Evolutionary conservation across 2,797 vertebrate species (phyloP), one percentile per base, ranked within the genome.

Genomic region (Limnodromus scolopaceus): DNA sequence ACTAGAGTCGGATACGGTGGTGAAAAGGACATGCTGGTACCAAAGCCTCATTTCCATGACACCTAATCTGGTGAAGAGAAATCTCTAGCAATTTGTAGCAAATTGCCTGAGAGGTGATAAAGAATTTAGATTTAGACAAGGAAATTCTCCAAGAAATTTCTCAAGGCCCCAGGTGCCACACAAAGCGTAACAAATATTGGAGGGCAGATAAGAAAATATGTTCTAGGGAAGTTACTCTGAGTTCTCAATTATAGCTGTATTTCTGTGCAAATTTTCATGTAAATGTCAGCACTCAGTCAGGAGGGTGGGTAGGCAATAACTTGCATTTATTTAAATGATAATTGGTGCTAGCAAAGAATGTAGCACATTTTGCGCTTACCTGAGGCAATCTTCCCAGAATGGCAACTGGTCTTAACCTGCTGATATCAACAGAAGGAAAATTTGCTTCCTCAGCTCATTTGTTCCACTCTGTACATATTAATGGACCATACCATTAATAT

Each of bases 1-100:
- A 2, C 16, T 23, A 12, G 23, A 53, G 65, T 78, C 49, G 43
- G 65, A 39, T 57, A 51, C 0, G 0, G n/a, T 4, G 46, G 49
- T 48, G 45, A 84, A 77, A 75, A 65, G 57, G 41, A 30, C 17
- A 3, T 54, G n/a, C 48, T 45, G 55, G 38, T 84, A 82, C 49
- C 69, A 84, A 76, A 71, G 41, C 48, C 11, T 77, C 1, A 1
- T 89, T 84, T 83, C 91, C 75, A 39, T 75, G 78, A 49, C 71
- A 43, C 55, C 32, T 84, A 49, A 81, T 75, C 65, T 65, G 51
- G 1, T 14, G 88, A 38, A 72, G 63, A 81, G 46, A 69, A 76
- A 81, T 34, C 64, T 84, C 38, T 7, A 64, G 65, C 55, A 68
- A 53, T 60, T 49, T 27, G 22, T 30, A 71, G 45, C 61, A 89